Percentiles rank a stretch among this genome's conserved stretches.
Conservation (phyloP, 2,113 vertebrate species). For the Ramphastos sulfuratus region DNA sequence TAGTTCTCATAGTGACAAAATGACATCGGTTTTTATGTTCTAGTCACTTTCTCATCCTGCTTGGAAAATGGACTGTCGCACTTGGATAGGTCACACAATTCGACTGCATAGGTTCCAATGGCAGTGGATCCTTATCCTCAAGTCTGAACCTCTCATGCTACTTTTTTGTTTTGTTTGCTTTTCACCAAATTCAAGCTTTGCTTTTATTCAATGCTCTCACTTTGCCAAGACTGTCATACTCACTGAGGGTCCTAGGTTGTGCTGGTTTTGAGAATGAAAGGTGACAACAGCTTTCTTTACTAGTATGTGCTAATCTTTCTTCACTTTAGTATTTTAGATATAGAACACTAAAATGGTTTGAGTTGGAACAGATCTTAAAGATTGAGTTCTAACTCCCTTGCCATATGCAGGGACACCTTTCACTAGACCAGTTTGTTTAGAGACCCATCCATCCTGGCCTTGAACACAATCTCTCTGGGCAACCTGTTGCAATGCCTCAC, state of each 20-base stretch:
- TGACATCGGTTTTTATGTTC: background rate
- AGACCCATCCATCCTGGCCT: too few relatives aligned
- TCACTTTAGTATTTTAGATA: background rate
- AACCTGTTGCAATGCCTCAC: too few relatives aligned
- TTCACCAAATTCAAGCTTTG: background rate
- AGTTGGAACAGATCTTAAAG: too few relatives aligned
- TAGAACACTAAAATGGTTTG: too few relatives aligned
- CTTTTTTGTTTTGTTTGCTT: background rate
- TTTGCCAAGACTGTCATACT: background rate
- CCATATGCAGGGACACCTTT: too few relatives aligned
- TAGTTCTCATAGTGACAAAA: background rate
- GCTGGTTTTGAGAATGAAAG: background rate
- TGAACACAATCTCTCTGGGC: too few relatives aligned
- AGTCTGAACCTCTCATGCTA: background rate
- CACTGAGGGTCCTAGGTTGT: background rate
- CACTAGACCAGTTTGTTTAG: too few relatives aligned
- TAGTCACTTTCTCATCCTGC: background rate
- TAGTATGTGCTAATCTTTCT: rapidly evolving
- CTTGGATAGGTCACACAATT: background rate
- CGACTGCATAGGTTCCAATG: background rate
- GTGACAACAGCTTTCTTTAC: background rate
- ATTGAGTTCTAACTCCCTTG: too few relatives aligned
- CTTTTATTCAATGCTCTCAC: background rate
- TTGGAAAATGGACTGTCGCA: background rate
- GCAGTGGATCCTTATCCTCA: background rate